Evolutionary conservation across 2,888 invertebrate genomes (phyloP).

Genomic region (Eueremaeus valkanovi): DNA sequence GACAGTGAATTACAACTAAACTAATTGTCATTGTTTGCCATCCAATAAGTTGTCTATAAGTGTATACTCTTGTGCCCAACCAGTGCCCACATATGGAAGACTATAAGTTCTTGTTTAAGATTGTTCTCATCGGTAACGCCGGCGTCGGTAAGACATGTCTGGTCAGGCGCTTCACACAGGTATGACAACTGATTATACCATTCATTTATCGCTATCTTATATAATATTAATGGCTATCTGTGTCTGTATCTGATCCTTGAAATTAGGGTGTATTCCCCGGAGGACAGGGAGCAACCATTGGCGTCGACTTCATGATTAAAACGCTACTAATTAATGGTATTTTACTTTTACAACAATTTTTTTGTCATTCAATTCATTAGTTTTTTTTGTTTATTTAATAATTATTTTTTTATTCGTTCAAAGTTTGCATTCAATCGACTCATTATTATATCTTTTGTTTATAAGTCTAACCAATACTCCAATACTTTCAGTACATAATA

Average conservation of each 20-base stretch:
- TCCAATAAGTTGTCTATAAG: neutral
- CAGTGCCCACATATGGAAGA: slow-evolving; percentile 74
- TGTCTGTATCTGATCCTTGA: neutral
- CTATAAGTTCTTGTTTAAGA: slow-evolving; percentile 98
- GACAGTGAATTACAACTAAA: too few relatives aligned
- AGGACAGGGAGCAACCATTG: slow-evolving; percentile 96
- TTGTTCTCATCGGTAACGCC: slow-evolving; percentile 95
- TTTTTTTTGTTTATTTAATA: neutral
- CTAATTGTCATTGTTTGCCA: neutral
- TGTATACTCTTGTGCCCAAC: too few relatives aligned
- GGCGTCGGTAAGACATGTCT: slow-evolving; percentile 98
- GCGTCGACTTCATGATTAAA: slow-evolving; percentile 99
- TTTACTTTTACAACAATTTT: neutral
- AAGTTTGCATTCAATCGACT: too few relatives aligned
- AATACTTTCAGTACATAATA: too few relatives aligned
- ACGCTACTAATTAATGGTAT: slow-evolving; percentile 88
- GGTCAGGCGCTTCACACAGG: slow-evolving; percentile 92
- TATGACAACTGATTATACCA: slow-evolving; percentile 50
- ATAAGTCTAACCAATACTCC: too few relatives aligned
- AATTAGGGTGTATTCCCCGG: slow-evolving; percentile 93
- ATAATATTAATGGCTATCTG: neutral
- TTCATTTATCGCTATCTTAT: neutral
- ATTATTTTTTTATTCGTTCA: neutral
- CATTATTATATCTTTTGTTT: too few relatives aligned
- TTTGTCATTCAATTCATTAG: too few relatives aligned